phyloP scores from a whole-genome alignment of 2,888 invertebrate genomes.

The Priocnemis perturbator region DNA sequence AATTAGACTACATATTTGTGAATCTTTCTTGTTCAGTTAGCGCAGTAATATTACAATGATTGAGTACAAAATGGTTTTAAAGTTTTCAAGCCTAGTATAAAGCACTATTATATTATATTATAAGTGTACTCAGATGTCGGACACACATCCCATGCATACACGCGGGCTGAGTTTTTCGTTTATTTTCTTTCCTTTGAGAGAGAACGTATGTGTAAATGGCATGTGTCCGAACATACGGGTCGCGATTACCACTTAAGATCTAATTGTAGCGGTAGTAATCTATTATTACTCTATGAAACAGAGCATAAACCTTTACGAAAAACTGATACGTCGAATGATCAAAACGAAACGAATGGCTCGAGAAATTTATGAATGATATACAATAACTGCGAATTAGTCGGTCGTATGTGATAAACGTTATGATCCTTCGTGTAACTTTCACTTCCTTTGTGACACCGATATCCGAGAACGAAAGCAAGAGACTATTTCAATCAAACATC shows the following conservation, averaged over 20 bases:
- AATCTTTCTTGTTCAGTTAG: slow-evolving; percentile 63
- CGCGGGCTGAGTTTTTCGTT: too few relatives aligned
- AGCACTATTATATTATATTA: slow-evolving; percentile 65
- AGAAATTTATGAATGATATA: slow-evolving; percentile 6
- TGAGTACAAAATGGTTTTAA: slow-evolving; percentile 72
- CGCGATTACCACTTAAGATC: slow-evolving; percentile 53
- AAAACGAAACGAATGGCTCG: slow-evolving; percentile 3
- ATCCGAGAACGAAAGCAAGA: slow-evolving; percentile 1
- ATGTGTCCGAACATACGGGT: slow-evolving; percentile 47
- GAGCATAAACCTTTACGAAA: slow-evolving; percentile 24
- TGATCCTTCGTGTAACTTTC: slow-evolving; percentile 21
- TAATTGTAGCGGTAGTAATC: slow-evolving; percentile 59
- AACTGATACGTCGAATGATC: too few relatives aligned
- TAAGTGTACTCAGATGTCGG: slow-evolving; percentile 47
- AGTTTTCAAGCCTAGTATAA: slow-evolving; percentile 73
- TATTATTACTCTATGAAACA: slow-evolving; percentile 48
- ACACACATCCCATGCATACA: slow-evolving; percentile 41
- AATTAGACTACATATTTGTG: slow-evolving; percentile 69
- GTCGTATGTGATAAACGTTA: slow-evolving; percentile 21
- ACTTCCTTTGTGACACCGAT: too few relatives aligned
- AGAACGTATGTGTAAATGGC: slow-evolving; percentile 37
- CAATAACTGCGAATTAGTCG: slow-evolving; percentile 1
- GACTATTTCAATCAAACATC: background rate
- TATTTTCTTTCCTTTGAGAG: too few relatives aligned
- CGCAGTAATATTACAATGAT: slow-evolving; percentile 72